Evolutionary conservation across 1,140 invertebrate species (phyloP), one percentile per base, ranked within the genome.

Genomic region (Cryptotermes secundus): DNA sequence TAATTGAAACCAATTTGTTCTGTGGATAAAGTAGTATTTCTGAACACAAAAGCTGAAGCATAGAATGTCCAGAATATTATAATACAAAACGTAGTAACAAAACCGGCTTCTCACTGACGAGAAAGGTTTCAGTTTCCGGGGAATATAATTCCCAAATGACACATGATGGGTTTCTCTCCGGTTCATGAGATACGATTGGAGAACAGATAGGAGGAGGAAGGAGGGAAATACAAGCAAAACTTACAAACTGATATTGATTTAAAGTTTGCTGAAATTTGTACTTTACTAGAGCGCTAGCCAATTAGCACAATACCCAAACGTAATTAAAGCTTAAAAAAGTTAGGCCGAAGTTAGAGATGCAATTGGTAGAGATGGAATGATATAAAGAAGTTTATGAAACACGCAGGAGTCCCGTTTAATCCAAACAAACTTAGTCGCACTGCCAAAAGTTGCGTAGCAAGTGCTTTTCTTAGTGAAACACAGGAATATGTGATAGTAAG

Each of bases 201-300:
- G n/a, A 31, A 72, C 1, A 26, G 9, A 72, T 14, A 72, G n/a
- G 26, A 72, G 26, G n/a, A 1, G 59, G n/a, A 14, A 72, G 14
- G 59, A 26, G 59, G 6, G n/a, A 72, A 26, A 72, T 72, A 72
- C 59, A 72, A 72, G 59, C 14, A 31, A 72, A 72, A 72, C 59
- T 72, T 72, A 72, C 59, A 72, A 72, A 72, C 31, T 72, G 59
- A 72, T 72, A 72, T 31, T 72, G 59, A 72, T 72, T n/a, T 72
- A 72, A 72, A 72, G 26, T 72, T 72, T 31, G 26, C 59, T 72
- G 59, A 72, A 72, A 26, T 72, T 72, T 72, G 59, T n/a, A 72
- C 31, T 72, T 72, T 72, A 72, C n/a, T 72, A 72, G 1, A n/a
- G 16, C 59, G 59, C 59, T 12, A 26, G 26, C 59, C 59, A 72